Evolutionary conservation across 1,140 invertebrate genomes (phyloP).

Genomic region (Neoseiulus cucumeris): DNA sequence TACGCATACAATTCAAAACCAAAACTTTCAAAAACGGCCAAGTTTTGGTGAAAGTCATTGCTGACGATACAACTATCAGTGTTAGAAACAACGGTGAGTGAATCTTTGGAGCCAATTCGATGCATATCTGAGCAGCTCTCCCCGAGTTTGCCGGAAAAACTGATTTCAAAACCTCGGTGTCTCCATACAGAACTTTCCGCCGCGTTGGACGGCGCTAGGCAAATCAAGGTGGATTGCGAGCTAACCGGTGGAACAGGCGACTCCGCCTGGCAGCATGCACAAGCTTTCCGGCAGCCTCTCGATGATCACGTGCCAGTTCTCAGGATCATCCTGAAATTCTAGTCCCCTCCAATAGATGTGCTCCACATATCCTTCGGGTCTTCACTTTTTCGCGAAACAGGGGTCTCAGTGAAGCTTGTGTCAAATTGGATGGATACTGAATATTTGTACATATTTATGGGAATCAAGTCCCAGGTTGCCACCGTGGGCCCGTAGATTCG

Average conservation of each 20-base stretch:
- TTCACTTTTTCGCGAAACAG: no score
- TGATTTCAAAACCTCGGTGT: no score
- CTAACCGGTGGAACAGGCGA: conserved; percentile 47
- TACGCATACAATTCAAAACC: neutral
- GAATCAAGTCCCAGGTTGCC: no score
- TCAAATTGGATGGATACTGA: no score
- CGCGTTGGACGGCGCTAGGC: neutral
- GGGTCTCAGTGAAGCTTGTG: no score
- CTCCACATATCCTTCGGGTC: no score
- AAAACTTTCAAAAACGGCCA: neutral
- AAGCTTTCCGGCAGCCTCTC: conserved; percentile 54
- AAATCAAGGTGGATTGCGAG: conserved; percentile 15
- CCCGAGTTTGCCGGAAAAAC: no score
- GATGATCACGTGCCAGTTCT: neutral
- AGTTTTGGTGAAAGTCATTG: neutral
- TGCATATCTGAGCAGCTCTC: no score
- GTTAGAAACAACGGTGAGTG: neutral
- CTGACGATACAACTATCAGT: neutral
- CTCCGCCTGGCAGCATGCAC: conserved; percentile 69
- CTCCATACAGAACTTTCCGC: neutral
- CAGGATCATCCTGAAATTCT: neutral
- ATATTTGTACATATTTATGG: no score
- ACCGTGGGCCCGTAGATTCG: no score
- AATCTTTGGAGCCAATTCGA: no score
- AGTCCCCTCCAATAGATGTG: no score